A percentile compares a stretch with the other conserved stretches of the same genome.
These are phyloP conservation scores for Proctacanthus coquilletti DNA, from an alignment of 1,140 invertebrate species.

Conservation along the genomic window DNA sequence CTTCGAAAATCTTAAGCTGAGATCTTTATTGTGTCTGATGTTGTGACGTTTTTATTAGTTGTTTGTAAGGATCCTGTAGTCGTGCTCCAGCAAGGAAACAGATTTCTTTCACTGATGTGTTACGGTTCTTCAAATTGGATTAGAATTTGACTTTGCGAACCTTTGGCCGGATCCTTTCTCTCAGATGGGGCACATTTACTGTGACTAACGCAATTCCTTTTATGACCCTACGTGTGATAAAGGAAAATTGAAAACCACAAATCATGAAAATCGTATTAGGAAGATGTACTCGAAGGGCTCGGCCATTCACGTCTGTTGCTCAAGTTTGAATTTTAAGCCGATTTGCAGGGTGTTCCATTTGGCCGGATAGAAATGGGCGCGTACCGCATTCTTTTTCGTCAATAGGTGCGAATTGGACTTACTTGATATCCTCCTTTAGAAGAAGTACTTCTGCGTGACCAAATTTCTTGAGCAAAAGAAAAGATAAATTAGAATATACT, in stretches of 20 bases:
- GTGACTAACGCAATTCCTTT: not conserved
- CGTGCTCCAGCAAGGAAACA: not conserved
- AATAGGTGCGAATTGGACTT: too few species aligned
- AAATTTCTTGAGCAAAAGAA: too few species aligned
- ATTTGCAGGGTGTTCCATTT: not conserved
- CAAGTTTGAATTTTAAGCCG: not conserved
- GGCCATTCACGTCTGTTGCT: not conserved
- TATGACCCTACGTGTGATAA: not conserved
- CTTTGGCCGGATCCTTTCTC: not conserved
- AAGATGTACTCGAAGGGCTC: not conserved
- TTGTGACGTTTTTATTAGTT: conserved; percentile 1
- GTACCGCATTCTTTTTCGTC: too few species aligned
- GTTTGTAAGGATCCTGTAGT: not conserved
- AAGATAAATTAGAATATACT: too few species aligned
- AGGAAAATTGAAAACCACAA: conserved; percentile 1
- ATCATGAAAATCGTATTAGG: conserved; percentile 1
- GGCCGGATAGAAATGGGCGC: too few species aligned
- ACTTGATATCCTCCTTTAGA: too few species aligned
- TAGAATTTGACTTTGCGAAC: not conserved
- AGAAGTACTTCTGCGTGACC: too few species aligned
- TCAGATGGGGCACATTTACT: not conserved
- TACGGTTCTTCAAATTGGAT: not conserved
- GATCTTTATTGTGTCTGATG: not conserved
- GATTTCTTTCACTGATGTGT: not conserved
- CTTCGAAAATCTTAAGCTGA: not conserved